Evolutionary conservation across 2,888 invertebrate genomes (phyloP).

Genomic region (Antitype chi): DNA sequence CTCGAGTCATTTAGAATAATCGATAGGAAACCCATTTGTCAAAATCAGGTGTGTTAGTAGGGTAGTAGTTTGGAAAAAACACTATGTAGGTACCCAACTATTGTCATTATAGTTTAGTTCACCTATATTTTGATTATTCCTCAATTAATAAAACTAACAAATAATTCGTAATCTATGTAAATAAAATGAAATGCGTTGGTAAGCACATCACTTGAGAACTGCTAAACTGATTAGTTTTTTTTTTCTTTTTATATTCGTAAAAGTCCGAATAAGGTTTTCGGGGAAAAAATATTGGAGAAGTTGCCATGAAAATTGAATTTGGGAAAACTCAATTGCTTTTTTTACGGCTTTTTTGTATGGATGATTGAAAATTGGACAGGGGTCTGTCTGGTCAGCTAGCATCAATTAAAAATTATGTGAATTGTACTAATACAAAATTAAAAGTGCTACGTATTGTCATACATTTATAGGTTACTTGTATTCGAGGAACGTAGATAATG

Average conservation of each 20-base stretch:
- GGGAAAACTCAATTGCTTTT: neutral
- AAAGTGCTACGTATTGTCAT: too few species aligned
- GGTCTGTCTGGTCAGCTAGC: neutral
- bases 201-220: neutral
- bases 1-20: constrained; percentile 26
- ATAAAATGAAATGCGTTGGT: neutral
- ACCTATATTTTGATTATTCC: neutral
- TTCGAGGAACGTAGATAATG: neutral
- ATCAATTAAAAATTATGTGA: neutral
- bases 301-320: neutral
- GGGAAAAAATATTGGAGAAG: neutral
- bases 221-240: neutral
- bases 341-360: neutral
- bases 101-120: neutral
- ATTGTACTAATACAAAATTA: neutral
- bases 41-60: constrained; percentile 24
- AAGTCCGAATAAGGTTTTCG: neutral
- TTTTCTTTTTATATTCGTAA: neutral
- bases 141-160: neutral
- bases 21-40: constrained; percentile 49
- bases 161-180: neutral
- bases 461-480: neutral
- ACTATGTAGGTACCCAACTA: neutral
- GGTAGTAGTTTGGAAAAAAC: neutral
- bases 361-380: neutral